Percentiles rank a stretch among this genome's conserved stretches.
These are phyloP conservation scores for Manduca sexta DNA, from an alignment of 1,140 invertebrate genomes.

Conservation along the genomic window DNA sequence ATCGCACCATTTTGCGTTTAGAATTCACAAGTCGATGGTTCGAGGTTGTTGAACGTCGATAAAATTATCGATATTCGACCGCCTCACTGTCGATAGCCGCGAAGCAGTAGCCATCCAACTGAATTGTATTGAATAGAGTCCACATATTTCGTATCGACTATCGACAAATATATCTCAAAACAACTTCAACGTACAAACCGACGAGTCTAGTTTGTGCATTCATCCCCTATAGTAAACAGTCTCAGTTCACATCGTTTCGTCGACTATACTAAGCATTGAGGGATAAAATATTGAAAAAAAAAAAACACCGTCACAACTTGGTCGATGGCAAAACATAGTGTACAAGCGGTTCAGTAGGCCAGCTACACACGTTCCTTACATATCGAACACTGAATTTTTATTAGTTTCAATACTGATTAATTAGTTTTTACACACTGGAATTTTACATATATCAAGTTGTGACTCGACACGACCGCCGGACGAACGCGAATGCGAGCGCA, in stretches of 20 bases:
- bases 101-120: too few species aligned
- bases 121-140: too few species aligned
- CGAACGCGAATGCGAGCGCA: too few species aligned
- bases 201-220: conserved; percentile 22
- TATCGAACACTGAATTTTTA: conserved; percentile 10
- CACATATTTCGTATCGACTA: too few species aligned
- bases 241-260: conserved; percentile 11
- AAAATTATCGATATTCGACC: conserved; percentile 5
- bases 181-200: too few species aligned
- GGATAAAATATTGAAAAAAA: conserved; percentile 8
- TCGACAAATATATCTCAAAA: too few species aligned
- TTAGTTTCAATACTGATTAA: conserved; percentile 22
- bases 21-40: conserved; percentile 6
- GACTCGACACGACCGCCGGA: conserved; percentile 2
- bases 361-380: conserved; percentile 19
- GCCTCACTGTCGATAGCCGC: conserved; percentile 8
- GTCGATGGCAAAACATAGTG: conserved; percentile 6
- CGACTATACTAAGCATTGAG: conserved; percentile 20
- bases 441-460: conserved; percentile 4
- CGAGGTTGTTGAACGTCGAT: conserved; percentile 5
- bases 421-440: conserved; percentile 12
- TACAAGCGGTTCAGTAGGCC: conserved; percentile 25
- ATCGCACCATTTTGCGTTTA: conserved; percentile 12
- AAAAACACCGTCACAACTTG: conserved; percentile 8
- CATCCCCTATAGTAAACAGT: conserved; percentile 28